A percentile compares a stretch with the other conserved stretches of the same genome.
phyloP scores from a whole-genome alignment of 1,140 invertebrate species.

The Catajapyx aquilonaris region DNA sequence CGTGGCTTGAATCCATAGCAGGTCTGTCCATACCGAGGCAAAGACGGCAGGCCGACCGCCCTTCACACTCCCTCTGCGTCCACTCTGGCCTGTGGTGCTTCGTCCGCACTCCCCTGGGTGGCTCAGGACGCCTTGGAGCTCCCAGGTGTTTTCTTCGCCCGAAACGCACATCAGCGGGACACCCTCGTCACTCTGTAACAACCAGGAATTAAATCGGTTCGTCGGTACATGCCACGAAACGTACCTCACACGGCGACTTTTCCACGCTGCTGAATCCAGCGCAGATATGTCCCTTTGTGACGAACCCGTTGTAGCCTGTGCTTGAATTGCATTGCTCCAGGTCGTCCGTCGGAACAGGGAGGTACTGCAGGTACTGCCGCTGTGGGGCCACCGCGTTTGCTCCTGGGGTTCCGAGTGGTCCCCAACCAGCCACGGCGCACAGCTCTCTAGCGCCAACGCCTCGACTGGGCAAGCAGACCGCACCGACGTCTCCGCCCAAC shows the following conservation, averaged over 20 bases:
- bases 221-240: conserved; percentile 11
- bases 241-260: conserved; percentile 35
- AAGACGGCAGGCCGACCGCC: too few relatives aligned
- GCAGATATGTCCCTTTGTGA: conserved; percentile 31
- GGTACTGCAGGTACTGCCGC: conserved; percentile 28
- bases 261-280: conserved; percentile 30
- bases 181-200: conserved; percentile 38
- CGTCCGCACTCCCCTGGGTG: conserved; percentile 34
- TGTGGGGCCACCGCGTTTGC: conserved; percentile 19
- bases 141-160: conserved; percentile 27
- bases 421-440: conserved; percentile 36
- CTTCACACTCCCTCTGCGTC: too few relatives aligned
- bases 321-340: conserved; percentile 32
- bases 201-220: conserved; percentile 4
- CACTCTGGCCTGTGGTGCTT: too few relatives aligned
- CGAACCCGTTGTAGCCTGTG: conserved; percentile 32
- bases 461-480: conserved; percentile 28
- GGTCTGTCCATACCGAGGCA: too few relatives aligned
- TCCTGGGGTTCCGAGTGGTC: conserved; percentile 20
- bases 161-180: conserved; percentile 37
- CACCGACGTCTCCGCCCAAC: conserved; percentile 28
- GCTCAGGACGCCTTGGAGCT: conserved; percentile 34
- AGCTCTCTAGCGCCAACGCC: conserved; percentile 25
- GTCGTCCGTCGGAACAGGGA: conserved; percentile 30
- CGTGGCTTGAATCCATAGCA: too few relatives aligned